Evolutionary conservation across 2,797 vertebrate species (phyloP), one percentile per base, ranked within the genome.

Genomic region (Fringilla coelebs): DNA sequence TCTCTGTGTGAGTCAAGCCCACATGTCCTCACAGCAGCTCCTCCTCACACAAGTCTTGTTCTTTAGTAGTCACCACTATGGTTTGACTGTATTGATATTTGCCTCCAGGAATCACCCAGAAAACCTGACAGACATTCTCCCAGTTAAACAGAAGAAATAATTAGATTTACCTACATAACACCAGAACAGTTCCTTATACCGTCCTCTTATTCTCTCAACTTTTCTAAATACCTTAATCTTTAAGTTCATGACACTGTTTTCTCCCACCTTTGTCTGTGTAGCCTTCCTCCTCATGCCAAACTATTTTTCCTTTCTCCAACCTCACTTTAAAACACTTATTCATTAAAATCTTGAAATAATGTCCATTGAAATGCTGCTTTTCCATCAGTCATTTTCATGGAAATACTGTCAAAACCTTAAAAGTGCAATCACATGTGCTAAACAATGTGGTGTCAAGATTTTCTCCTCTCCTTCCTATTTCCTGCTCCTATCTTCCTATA

Each of bases 1-100:
- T 12, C 34, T 54, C 18, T n/a, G 32, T 0, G 0, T 8, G 26
- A 60, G 16, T 40, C 4, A 4, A 81, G 70, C 22, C 80, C 2
- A 0, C 0, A 0, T 18, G 12, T 25, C 48, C 45, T 55, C 28
- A 31, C 6, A 54, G 46, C 45, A 45, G 28, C 40, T 88, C 28
- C 10, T 77, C 20, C 55, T 60, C 2, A 1, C 13, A n/a, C 28
- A 13, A 20, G 8, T 26, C 24, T 32, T 34, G 6, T 13, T 54
- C 65, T 41, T 70, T 38, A 72, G 10, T 26, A 7, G 41, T 63
- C 32, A n/a, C 21, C 31, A 36, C 38, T 18, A 2, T 7, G 46
- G 17, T 21, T 65, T 63, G 70, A 60, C 51, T 61, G 6, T 49
- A 62, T 13, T 26, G 26, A 10, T 43, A 12, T 9, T 40, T 77